A percentile compares a stretch with the other conserved stretches of the same genome.
Conservation (phyloP, 2,888 invertebrate genomes). For the Drosophila diplacantha region DNA sequence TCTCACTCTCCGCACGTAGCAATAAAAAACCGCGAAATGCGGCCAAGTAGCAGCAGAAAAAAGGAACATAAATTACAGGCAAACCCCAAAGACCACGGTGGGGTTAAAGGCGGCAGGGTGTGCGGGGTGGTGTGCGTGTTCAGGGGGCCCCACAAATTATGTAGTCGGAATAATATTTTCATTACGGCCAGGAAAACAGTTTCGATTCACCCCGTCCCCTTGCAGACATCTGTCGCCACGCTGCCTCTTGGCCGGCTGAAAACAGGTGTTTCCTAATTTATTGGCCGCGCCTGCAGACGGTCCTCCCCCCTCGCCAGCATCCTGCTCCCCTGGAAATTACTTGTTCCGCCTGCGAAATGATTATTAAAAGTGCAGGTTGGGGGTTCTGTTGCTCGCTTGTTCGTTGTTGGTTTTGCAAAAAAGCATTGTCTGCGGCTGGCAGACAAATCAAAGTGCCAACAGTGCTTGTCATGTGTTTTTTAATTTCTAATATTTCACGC, state of each 20-base stretch:
- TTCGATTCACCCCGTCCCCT: constrained; percentile 19
- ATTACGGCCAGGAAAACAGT: constrained; percentile 48
- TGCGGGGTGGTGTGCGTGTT: constrained; percentile 2
- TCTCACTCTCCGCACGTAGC: constrained; percentile 56
- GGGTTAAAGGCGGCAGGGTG: constrained; percentile 10
- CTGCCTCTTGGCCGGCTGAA: constrained; percentile 34
- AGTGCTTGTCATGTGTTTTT: constrained; percentile 66
- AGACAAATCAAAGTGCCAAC: constrained; percentile 69
- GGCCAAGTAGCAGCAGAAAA: constrained; percentile 74
- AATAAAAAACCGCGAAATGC: constrained; percentile 76
- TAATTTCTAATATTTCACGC: constrained; percentile 72
- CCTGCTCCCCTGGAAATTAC: constrained; percentile 6
- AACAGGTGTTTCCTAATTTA: constrained; percentile 71
- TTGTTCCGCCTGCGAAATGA: constrained; percentile 27
- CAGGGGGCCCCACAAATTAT: constrained; percentile 51
- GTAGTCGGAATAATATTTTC: constrained; percentile 67
- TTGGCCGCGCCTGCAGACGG: constrained; percentile 40
- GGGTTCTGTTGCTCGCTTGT: not conserved
- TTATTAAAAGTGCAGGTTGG: constrained; percentile 18
- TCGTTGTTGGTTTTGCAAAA: constrained; percentile 1
- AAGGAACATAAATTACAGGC: constrained; percentile 72
- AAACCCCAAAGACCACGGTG: constrained; percentile 32
- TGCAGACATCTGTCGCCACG: constrained; percentile 52
- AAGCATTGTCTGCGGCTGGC: constrained; percentile 55
- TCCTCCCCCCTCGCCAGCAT: not conserved